phyloP scores from a whole-genome alignment of 1,140 invertebrate genomes.

The Anastatus disparis region DNA sequence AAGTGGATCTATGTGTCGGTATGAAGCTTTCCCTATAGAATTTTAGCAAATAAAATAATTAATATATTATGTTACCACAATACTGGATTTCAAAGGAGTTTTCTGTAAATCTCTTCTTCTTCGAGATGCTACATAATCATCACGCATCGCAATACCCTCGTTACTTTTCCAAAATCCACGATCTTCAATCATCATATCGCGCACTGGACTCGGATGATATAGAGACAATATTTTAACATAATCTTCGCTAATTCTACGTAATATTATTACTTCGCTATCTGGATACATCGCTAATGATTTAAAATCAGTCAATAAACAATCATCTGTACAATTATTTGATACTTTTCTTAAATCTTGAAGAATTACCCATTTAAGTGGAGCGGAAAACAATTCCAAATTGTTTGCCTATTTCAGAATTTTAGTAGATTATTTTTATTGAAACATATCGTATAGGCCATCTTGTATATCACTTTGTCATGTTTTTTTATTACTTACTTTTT shows the following conservation, averaged over 20 bases:
- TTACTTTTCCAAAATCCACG: constrained; percentile 51
- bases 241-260: background rate
- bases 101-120: constrained; percentile 48
- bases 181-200: constrained; percentile 46
- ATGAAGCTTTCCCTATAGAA: no score
- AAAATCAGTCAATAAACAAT: constrained; percentile 41
- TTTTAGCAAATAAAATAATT: no score
- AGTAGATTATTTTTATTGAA: no score
- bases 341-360: constrained; percentile 41
- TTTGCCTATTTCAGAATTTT: constrained; percentile 48
- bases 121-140: constrained; percentile 43
- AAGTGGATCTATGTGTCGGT: background rate
- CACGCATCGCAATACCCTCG: constrained; percentile 38
- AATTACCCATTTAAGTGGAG: constrained; percentile 55
- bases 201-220: constrained; percentile 47
- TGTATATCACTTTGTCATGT: no score
- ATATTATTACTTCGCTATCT: constrained; percentile 51
- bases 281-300: constrained; percentile 44
- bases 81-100: constrained; percentile 50
- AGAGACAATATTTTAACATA: constrained; percentile 41
- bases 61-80: constrained; percentile 56
- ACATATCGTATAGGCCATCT: no score
- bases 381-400: constrained; percentile 45
- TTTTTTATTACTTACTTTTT: constrained; percentile 7
- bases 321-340: background rate